Conservation (phyloP, 2,797 vertebrate genomes). For the Macropodus opercularis region DNA sequence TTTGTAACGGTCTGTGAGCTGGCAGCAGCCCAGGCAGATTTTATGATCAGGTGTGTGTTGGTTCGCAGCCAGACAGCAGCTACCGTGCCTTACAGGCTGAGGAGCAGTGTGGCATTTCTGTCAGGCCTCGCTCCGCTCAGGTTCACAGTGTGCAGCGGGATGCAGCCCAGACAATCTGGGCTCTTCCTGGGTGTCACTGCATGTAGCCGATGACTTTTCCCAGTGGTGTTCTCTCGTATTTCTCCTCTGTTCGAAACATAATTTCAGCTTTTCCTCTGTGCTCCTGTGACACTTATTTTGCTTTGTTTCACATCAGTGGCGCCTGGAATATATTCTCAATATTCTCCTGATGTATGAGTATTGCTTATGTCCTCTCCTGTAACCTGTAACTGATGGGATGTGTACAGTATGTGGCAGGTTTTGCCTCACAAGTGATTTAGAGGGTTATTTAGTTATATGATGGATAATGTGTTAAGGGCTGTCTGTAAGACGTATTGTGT, state of each 20-base stretch:
- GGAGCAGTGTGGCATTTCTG: no score
- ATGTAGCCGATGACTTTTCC: constrained; percentile 24
- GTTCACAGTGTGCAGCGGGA: neutral
- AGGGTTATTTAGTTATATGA: neutral
- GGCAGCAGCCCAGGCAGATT: no score
- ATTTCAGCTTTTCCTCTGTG: neutral
- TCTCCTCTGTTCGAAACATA: constrained; percentile 33
- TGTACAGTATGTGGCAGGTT: neutral
- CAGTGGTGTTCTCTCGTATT: constrained; percentile 21
- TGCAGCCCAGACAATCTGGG: neutral
- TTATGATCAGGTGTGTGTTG: no score
- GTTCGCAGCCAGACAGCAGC: no score
- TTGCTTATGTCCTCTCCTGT: constrained; percentile 26
- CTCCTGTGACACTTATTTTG: constrained; percentile 8
- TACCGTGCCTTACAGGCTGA: no score
- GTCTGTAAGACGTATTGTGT: neutral
- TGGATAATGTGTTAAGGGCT: neutral
- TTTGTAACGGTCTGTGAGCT: no score
- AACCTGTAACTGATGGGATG: constrained; percentile 16
- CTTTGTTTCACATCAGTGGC: constrained; percentile 7
- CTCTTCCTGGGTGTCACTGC: neutral
- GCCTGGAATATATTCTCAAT: constrained; percentile 22
- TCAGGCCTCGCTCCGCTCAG: neutral
- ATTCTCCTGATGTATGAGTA: constrained; percentile 13
- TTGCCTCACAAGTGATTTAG: neutral